Evolutionary conservation across 2,888 invertebrate genomes (phyloP).

Genomic region (Serripes groenlandicus): DNA sequence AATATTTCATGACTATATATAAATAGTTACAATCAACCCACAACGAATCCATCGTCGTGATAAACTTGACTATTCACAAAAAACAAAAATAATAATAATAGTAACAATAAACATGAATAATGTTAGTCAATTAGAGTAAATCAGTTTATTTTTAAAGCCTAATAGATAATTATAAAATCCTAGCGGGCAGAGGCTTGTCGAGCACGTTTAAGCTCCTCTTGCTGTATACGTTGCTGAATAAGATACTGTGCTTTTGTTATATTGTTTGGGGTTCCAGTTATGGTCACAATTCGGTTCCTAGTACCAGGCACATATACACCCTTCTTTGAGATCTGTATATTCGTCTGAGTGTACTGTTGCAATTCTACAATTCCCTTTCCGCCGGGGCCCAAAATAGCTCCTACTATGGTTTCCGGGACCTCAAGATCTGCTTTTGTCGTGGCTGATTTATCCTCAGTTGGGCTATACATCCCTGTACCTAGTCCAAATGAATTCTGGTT

Average conservation of each 20-base stretch:
- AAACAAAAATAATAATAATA: constrained; percentile 29
- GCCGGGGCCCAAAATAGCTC: constrained; percentile 98
- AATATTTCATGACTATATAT: constrained; percentile 16
- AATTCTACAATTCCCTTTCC: constrained; percentile 98
- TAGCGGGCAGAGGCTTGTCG: constrained; percentile 89
- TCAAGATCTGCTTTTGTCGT: constrained; percentile 90
- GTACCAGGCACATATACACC: constrained; percentile 99
- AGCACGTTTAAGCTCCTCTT: constrained; percentile 97
- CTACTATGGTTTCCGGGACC: constrained; percentile 97
- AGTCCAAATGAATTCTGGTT: constrained; percentile 96
- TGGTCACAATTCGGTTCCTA: constrained; percentile 98
- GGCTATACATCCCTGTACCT: constrained; percentile 88
- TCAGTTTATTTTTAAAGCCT: constrained; percentile 68
- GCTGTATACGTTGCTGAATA: constrained; percentile 98
- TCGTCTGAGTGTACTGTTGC: constrained; percentile 98
- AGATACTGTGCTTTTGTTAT: constrained; percentile 97
- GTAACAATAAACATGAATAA: constrained; percentile 23
- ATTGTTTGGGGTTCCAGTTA: constrained; percentile 95
- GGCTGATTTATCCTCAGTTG: constrained; percentile 81
- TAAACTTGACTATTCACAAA: constrained; percentile 53
- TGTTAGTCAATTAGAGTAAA: constrained; percentile 55
- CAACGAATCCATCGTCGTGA: constrained; percentile 62
- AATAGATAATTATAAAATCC: constrained; percentile 58
- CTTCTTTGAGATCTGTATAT: constrained; percentile 99
- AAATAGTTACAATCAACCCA: constrained; percentile 23